Base-by-base conservation (phyloP, 2,797 vertebrate genomes). In the Cyprinella venusta region DNA sequence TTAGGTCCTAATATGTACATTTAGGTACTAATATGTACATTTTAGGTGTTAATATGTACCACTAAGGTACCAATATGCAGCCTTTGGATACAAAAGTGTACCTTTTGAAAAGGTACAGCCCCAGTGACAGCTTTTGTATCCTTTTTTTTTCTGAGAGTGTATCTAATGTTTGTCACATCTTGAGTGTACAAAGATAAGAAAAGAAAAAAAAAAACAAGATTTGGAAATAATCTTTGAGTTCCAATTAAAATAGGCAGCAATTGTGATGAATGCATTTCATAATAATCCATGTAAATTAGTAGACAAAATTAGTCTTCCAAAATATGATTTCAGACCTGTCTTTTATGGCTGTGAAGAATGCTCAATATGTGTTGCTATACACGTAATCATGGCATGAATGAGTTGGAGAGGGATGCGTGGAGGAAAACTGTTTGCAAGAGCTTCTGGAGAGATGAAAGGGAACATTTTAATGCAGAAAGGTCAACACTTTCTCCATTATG, bases 381-480 rank as follows among this genome's bases (percentile, higher is more conserved):
- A 50, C 16, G 19, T 36, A 81, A 50, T 48, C 4, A 63, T 6
- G 2, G 38, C 13, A 45, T 36, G 68, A 59, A 24, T 59, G 33
- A 54, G 36, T 26, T n/a, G 30, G 10, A 56, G 45, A 45, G 26
- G 30, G 10, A 52, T 8, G 19, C 10, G 45, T 85, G 75, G 38
- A 85, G 67, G 33, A 70, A 82, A 87, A 84, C 78, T 86, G 84
- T 90, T 90, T 88, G 88, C 65, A 87, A 65, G 64, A 82, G 83
- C 33, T 67, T 76, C 70, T 33, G 67, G 24, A 42, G 76, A 82
- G 74, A 87, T 81, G 24, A 80, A 79, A 87, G 64, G 63, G 78
- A 50, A 45, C 18, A 33, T 81, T 86, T 33, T n/a, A 5, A 67
- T 63, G 36, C 2, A 38, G 19, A 72, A 63, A 86, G 86, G 80